Percentiles rank a stretch among this genome's conserved stretches.
phyloP scores from a whole-genome alignment of 2,113 vertebrate genomes.

The Papio anubis region DNA sequence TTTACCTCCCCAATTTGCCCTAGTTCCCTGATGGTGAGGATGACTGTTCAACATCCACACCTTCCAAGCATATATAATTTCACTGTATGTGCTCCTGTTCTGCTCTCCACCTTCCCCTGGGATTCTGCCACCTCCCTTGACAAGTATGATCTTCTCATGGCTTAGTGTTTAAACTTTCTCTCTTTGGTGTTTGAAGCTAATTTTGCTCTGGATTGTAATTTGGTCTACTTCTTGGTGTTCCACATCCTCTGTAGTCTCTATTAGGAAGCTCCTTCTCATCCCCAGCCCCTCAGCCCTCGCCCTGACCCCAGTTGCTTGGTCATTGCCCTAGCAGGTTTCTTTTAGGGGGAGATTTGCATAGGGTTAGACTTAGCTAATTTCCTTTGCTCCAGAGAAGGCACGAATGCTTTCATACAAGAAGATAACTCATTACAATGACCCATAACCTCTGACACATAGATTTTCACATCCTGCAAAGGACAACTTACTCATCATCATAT shows the following conservation, averaged over 20 bases:
- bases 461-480: neutral
- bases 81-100: neutral
- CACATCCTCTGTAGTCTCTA: neutral
- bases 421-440: neutral
- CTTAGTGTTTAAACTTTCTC: neutral
- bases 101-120: neutral
- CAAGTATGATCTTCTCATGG: neutral
- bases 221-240: neutral
- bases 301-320: neutral
- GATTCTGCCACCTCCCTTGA: neutral
- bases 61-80: neutral
- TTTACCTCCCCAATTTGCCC: neutral
- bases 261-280: neutral
- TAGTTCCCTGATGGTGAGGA: neutral
- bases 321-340: neutral
- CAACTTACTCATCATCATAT: neutral
- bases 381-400: neutral
- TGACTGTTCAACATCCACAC: neutral
- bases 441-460: neutral
- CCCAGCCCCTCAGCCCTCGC: neutral
- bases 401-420: neutral
- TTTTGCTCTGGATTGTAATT: neutral
- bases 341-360: neutral
- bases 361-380: neutral
- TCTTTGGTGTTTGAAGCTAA: neutral